Conservation (phyloP, 2,113 vertebrate species). For the Pseudorhombus dupliciocellatus region DNA sequence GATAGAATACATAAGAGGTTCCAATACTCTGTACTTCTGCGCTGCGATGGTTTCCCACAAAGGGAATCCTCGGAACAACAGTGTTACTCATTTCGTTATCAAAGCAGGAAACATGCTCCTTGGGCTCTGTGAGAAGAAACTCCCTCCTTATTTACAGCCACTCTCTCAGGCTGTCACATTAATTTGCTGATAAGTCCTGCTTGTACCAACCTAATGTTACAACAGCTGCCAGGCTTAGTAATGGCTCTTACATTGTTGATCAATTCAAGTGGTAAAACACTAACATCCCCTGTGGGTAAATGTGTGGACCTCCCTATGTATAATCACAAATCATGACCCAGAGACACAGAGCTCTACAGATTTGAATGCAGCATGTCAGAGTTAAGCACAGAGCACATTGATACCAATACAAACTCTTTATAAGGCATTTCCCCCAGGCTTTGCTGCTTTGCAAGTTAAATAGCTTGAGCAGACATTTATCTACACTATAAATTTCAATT, state of each 20-base stretch:
- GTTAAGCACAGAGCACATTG: neutral
- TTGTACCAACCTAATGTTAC: conserved; percentile 19
- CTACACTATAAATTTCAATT: neutral
- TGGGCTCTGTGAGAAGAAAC: neutral
- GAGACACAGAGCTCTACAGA: neutral
- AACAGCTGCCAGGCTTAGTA: conserved; percentile 14
- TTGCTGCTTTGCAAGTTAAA: neutral
- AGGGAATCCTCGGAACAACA: no score
- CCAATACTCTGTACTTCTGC: neutral
- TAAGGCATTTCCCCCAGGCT: neutral
- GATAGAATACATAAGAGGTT: neutral
- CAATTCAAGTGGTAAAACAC: neutral
- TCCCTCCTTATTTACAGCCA: conserved; percentile 31
- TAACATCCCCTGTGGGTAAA: neutral
- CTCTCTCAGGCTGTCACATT: conserved; percentile 30
- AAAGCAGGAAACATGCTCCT: conserved; percentile 6
- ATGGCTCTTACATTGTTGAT: neutral
- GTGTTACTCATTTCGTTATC: no score
- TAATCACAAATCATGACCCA: neutral
- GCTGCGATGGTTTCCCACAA: no score
- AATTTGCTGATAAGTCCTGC: conserved; percentile 36
- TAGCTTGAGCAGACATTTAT: neutral
- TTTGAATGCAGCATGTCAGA: neutral
- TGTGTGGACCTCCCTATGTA: neutral
- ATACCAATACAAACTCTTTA: neutral